Percentiles rank a stretch among this genome's conserved stretches.
phyloP scores from a whole-genome alignment of 1,140 invertebrate genomes.

The Telenomus remus region DNA sequence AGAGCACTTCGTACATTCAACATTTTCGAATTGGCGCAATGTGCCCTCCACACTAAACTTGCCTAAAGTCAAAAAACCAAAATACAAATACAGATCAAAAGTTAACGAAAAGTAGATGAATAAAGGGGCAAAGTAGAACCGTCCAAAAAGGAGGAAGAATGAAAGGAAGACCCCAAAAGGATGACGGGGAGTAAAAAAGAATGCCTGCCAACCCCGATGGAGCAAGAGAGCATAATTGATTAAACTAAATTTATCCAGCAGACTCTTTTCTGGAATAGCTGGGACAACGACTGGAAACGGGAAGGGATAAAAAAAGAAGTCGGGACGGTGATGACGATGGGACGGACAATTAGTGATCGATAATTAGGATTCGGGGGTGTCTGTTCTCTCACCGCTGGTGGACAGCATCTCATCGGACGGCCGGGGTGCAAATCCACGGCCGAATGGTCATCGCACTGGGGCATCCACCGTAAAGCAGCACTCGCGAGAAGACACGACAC shows the following conservation, averaged over 20 bases:
- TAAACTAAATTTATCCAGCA: constrained; percentile 3
- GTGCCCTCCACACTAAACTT: background rate
- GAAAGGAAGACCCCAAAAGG: background rate
- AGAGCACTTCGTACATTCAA: background rate
- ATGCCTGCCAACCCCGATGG: background rate
- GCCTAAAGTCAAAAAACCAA: background rate
- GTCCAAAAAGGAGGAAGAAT: background rate
- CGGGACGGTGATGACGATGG: too few species aligned
- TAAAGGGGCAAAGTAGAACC: background rate
- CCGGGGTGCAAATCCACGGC: constrained; percentile 35
- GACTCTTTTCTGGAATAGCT: background rate
- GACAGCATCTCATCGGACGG: constrained; percentile 43
- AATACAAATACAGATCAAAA: background rate
- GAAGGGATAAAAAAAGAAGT: background rate
- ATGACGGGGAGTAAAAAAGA: background rate
- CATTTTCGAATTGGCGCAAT: background rate
- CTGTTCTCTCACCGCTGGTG: constrained; percentile 35
- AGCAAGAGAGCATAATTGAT: background rate
- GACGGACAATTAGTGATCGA: too few species aligned
- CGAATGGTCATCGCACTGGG: constrained; percentile 49
- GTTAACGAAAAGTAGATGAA: too few species aligned
- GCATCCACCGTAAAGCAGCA: constrained; percentile 34
- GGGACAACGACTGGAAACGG: background rate
- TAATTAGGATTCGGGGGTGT: background rate
- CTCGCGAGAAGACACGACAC: constrained; percentile 18